Conservation (phyloP, 2,113 vertebrate species). For the Colaptes auratus region DNA sequence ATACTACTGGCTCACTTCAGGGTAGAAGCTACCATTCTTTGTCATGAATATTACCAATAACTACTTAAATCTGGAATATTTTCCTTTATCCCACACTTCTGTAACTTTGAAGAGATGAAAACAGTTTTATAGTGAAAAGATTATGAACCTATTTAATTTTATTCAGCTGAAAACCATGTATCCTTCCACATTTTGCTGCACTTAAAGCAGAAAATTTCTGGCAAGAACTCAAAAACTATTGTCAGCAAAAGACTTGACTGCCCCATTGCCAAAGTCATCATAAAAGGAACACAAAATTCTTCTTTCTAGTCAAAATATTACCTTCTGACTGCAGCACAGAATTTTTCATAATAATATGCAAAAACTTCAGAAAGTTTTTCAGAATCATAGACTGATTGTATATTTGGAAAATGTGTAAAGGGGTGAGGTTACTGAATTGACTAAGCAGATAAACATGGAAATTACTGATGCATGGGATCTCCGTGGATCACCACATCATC, state of each 20-base stretch:
- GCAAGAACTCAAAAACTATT: neutral
- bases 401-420: neutral
- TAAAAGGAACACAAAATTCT: neutral
- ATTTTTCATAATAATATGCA: neutral
- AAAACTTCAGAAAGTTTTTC: neutral
- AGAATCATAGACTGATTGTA: neutral
- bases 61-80: neutral
- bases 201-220: neutral
- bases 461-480: neutral
- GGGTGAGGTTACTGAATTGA: neutral
- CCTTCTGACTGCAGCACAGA: neutral
- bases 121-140: neutral
- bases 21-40: neutral
- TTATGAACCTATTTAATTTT: neutral
- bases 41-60: neutral
- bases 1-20: neutral
- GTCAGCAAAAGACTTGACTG: neutral
- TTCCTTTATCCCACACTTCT: neutral
- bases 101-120: neutral
- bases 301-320: neutral
- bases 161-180: neutral
- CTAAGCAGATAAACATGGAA: neutral
- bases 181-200: neutral
- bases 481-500: neutral
- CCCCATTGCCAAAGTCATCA: neutral